A percentile compares a stretch with the other conserved stretches of the same genome.
These are phyloP conservation scores for Cecidostiba fungosa DNA, from an alignment of 2,888 invertebrate species.

Conservation along the genomic window DNA sequence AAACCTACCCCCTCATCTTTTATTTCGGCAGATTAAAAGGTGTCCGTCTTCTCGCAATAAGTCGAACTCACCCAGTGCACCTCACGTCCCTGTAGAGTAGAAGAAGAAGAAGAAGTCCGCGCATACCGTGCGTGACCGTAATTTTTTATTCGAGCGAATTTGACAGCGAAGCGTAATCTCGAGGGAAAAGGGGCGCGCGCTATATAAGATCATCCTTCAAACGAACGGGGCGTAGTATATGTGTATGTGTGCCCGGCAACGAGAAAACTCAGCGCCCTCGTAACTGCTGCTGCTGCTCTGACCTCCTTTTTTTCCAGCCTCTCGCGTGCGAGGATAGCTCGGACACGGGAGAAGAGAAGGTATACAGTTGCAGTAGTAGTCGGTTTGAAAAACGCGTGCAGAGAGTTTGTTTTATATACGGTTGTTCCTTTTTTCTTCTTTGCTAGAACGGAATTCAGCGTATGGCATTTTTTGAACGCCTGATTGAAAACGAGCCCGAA, in stretches of 20 bases:
- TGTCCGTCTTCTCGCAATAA: neutral
- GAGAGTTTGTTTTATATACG: neutral
- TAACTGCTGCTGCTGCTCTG: constrained; percentile 33
- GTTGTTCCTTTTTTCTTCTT: too few relatives aligned
- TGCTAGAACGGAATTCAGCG: neutral
- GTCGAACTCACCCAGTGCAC: neutral
- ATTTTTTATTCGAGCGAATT: constrained; percentile 61
- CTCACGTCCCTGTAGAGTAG: neutral
- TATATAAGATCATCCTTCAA: constrained; percentile 51
- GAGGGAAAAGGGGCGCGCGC: neutral
- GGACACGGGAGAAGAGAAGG: neutral
- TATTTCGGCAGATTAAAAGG: neutral
- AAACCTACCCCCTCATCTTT: neutral
- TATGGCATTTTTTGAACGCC: neutral
- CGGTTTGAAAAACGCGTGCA: neutral
- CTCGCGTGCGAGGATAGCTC: neutral
- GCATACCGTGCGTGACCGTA: constrained; percentile 51
- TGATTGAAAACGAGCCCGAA: neutral
- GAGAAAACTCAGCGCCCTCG: constrained; percentile 40
- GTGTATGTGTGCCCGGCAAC: constrained; percentile 8
- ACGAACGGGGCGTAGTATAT: constrained; percentile 28
- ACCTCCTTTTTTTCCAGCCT: constrained; percentile 9
- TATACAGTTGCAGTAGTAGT: neutral
- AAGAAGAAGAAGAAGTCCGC: constrained; percentile 14
- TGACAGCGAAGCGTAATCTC: constrained; percentile 59